Evolutionary conservation across 2,113 vertebrate genomes (phyloP).

Genomic region (Oriolus oriolus): DNA sequence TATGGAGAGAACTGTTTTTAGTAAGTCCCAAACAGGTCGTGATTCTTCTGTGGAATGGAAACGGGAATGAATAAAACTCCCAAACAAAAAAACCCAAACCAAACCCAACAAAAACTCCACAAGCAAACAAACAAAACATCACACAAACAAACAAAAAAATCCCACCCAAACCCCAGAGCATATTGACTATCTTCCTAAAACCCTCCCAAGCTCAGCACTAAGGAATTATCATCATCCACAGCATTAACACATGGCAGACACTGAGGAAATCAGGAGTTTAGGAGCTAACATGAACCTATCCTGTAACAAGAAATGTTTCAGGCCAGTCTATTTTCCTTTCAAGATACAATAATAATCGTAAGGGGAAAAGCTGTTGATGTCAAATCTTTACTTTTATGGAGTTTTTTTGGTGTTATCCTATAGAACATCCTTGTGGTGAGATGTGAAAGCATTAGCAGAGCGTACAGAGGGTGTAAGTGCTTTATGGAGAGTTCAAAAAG

Average conservation of each 20-base stretch:
- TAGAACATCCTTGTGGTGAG: neutral
- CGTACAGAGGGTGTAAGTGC: neutral
- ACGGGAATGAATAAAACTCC: neutral
- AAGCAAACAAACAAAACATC: neutral
- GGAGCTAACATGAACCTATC: neutral
- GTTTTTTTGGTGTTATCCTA: neutral
- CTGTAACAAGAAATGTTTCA: neutral
- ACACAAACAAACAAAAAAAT: neutral
- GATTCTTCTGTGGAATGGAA: neutral
- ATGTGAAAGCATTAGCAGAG: neutral
- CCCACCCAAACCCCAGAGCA: neutral
- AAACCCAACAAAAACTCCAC: neutral
- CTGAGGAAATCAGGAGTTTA: neutral
- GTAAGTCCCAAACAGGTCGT: neutral
- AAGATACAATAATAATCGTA: neutral
- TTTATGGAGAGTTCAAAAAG: neutral
- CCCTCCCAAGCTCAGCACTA: rapidly evolving
- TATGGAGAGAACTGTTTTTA: neutral
- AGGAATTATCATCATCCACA: neutral
- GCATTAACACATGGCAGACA: neutral
- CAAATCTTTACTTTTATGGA: neutral
- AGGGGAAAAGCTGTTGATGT: neutral
- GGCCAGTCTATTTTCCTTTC: neutral
- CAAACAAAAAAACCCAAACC: neutral
- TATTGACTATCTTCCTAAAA: neutral